These are phyloP conservation scores for Cladopsammia gracilis DNA, from an alignment of 64 coral and sea anemone genomes.

Conservation along the genomic window DNA sequence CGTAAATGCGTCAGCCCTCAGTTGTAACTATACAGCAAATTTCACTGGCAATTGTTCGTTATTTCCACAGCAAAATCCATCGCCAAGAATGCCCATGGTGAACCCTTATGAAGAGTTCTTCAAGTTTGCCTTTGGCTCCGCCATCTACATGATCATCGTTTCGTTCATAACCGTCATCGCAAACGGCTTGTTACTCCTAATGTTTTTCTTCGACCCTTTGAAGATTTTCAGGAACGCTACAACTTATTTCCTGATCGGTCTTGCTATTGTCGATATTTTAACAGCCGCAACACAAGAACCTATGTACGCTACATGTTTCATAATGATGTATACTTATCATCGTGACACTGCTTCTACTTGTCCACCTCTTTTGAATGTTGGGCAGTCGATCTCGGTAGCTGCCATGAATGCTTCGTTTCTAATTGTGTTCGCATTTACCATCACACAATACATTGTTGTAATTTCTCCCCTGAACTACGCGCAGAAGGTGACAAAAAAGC, in stretches of 20 bases:
- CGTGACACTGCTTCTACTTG: background rate
- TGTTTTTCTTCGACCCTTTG: slow-evolving; percentile 5
- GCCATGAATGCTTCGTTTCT: slow-evolving; percentile 49
- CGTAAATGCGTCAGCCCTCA: too few species aligned
- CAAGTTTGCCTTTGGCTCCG: slow-evolving; percentile 3
- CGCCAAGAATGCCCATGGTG: background rate
- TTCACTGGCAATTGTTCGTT: background rate
- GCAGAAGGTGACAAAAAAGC: background rate
- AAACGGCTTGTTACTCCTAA: slow-evolving; percentile 4
- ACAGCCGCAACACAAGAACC: background rate
- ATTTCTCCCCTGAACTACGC: slow-evolving; percentile 27
- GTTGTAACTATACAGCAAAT: background rate
- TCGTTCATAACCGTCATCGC: background rate
- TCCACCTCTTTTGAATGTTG: background rate
- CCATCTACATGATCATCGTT: slow-evolving; percentile 6
- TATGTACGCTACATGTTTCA: slow-evolving; percentile 8
- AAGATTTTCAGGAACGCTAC: background rate
- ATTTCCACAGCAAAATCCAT: background rate
- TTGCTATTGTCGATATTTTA: slow-evolving; percentile 15
- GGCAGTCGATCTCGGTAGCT: background rate
- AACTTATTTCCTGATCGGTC: slow-evolving; percentile 16
- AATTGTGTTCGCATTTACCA: slow-evolving; percentile 15
- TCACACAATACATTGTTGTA: slow-evolving; percentile 42
- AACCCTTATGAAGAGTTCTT: slow-evolving; percentile 6
- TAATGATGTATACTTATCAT: background rate